Base-by-base conservation (phyloP, 2,113 vertebrate genomes). In the Lampris incognitus region DNA sequence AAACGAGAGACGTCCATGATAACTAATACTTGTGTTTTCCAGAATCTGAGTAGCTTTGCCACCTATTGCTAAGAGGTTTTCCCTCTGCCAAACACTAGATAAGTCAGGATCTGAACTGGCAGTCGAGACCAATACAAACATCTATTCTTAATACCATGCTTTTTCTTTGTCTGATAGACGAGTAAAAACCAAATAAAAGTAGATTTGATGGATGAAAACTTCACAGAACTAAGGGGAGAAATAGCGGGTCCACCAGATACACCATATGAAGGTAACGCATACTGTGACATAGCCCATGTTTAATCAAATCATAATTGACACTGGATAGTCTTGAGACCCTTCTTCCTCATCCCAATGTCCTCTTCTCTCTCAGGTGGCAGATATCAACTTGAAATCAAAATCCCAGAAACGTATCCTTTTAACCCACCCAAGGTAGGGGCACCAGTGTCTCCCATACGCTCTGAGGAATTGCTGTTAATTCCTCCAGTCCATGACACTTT, bases 161-260 rank as follows among this genome's bases (percentile, higher is more conserved):
- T 90, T 89, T 88, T 91, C 86, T 95, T 79, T 91, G 93, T 90
- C 91, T 1, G 13, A 54, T 91, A 99, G 98, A 99, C 97, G 65
- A 99, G 97, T 97, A 99, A 98, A 97, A 99, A 98, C 95, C 98
- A 99, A 94, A 99, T 99, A 83, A 99, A 98, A 96, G 98, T 99
- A 92, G 98, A 99, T 91, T 94, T 99, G 93, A 97, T 99, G 94
- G 97, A 98, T 93, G 98, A 99, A 83, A 99, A 99, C 94, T 99
- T 99, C 94, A 99, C 98, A 93, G 98, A 99, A 94, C 95, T 99
- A 92, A 96, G 96, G 91, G 98, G 98, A 80, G 98, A 99, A 95
- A 99, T 99, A 87, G 98, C 98, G 87, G 98, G 98, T 93, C 97
- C 98, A 85, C 98, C 98, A 85, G 97, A 99, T 83, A 99, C 97